phyloP scores from a whole-genome alignment of 2,797 vertebrate species.

The Sciurus vulgaris region DNA sequence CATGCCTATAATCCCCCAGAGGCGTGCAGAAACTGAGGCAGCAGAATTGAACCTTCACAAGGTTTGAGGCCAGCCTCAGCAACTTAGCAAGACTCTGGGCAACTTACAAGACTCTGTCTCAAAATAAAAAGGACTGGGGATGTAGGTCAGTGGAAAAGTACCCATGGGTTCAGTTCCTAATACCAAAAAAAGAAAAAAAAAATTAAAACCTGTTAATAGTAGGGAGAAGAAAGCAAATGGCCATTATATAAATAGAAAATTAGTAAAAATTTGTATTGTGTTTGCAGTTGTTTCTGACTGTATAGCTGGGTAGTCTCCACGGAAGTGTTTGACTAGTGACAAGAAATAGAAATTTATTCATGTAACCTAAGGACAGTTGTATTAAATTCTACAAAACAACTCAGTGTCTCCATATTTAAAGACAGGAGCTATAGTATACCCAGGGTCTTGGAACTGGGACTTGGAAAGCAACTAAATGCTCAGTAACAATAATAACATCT shows the following conservation, averaged over 20 bases:
- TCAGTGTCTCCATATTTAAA: neutral
- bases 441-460: neutral
- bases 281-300: neutral
- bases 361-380: neutral
- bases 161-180: too few relatives aligned
- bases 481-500: neutral
- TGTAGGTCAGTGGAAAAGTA: too few relatives aligned
- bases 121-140: too few relatives aligned
- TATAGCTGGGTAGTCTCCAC: neutral
- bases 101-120: too few relatives aligned
- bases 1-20: too few relatives aligned
- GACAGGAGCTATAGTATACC: too few relatives aligned
- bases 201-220: neutral
- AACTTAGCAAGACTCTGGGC: too few relatives aligned
- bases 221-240: neutral
- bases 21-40: too few relatives aligned
- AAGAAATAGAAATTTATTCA: neutral
- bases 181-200: too few relatives aligned
- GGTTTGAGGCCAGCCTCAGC: too few relatives aligned
- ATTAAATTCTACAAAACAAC: slow-evolving; percentile 16
- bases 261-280: neutral
- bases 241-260: neutral
- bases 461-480: neutral
- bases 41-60: too few relatives aligned
- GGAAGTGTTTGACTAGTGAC: neutral